Percentiles rank a stretch among this genome's conserved stretches.
Conservation (phyloP, 2,888 invertebrate genomes). For the Hirtodrosophila histrioides region DNA sequence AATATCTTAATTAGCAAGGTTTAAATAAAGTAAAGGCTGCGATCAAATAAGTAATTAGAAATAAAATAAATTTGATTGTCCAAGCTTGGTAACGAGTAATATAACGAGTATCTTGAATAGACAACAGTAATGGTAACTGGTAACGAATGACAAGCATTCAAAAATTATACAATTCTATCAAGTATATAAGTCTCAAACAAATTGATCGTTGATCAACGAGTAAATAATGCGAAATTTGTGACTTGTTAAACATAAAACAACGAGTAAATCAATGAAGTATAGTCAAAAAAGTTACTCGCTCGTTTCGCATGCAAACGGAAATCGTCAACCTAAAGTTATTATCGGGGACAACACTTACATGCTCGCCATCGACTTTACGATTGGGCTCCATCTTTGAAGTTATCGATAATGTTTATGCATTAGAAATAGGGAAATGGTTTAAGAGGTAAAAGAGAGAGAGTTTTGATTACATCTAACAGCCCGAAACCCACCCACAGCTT, state of each 20-base stretch:
- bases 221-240: too few relatives aligned
- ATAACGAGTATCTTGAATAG: too few relatives aligned
- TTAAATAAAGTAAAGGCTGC: neutral
- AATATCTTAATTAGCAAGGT: neutral
- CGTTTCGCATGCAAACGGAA: slow-evolving; percentile 23
- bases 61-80: too few relatives aligned
- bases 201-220: too few relatives aligned
- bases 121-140: too few relatives aligned
- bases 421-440: slow-evolving; percentile 22
- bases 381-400: slow-evolving; percentile 90
- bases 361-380: slow-evolving; percentile 91
- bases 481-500: neutral
- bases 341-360: slow-evolving; percentile 87
- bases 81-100: too few relatives aligned
- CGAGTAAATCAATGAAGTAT: neutral
- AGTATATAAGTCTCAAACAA: too few relatives aligned
- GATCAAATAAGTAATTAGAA: neutral
- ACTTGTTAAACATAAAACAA: too few relatives aligned
- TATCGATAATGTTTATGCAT: slow-evolving; percentile 27
- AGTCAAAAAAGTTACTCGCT: neutral
- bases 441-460: slow-evolving; percentile 21
- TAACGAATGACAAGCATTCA: too few relatives aligned
- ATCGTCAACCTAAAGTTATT: slow-evolving; percentile 9
- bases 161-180: too few relatives aligned
- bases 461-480: slow-evolving; percentile 20